Base-by-base conservation (phyloP, 2,797 vertebrate species). In the Eulemur coronatus region DNA sequence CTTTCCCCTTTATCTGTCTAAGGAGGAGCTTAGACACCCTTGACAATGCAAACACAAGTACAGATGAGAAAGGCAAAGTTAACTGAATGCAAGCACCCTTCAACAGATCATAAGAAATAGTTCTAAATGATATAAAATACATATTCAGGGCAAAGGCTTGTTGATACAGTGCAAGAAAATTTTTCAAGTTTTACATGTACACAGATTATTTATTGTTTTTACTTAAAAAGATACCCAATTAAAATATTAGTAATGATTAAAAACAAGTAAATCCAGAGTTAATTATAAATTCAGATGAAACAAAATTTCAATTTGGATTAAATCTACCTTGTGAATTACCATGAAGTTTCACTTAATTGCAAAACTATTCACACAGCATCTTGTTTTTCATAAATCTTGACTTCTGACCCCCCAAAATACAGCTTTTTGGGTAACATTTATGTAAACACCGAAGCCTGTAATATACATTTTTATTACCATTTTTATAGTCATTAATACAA, bases 211-310 rank as follows among this genome's bases (percentile, higher is more conserved):
- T 93, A 97, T 93, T 89, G 59, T 59, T 94, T 98, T 98, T 97
- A 97, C 95, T 98, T 97, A 96, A 97, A 98, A 98, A 96, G 80
- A 89, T 35, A 91, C n/a, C 96, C 55, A 5, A 97, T 94, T 97
- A 57, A 98, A 98, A 95, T 91, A 82, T 33, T 70, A 89, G 69
- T 91, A 89, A 90, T 82, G 92, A 97, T 78, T 97, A 97, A 97
- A 94, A 98, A 98, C 88, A 85, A 97, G 96, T 89, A 96, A 97
- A 95, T 96, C 96, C 95, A 90, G 57, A 96, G 94, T 78, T 95
- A 94, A 95, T n/a, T 94, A 91, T 86, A 95, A 89, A 96, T 94
- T 93, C 95, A 94, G 79, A 33, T 92, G 96, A 96, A 97, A 86
- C 38, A 80, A 95, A 87, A 94, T 59, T 93, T 92, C 48, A 75